These are phyloP conservation scores for Glyphotaelius pellucidus DNA, from an alignment of 2,888 invertebrate species.

Conservation along the genomic window DNA sequence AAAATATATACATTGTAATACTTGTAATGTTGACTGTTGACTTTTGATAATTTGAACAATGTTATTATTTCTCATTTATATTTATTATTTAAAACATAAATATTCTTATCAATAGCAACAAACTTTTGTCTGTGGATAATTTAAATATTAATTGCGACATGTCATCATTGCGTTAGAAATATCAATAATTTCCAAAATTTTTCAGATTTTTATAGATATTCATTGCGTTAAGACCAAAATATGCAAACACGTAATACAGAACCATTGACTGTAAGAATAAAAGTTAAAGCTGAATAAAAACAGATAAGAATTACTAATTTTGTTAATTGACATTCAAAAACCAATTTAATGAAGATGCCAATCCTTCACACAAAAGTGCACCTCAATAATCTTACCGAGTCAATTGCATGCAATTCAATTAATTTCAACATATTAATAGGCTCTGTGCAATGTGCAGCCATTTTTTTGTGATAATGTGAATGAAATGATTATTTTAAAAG, in stretches of 20 bases:
- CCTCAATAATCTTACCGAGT: background rate
- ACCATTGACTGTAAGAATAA: background rate
- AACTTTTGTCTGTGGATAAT: background rate
- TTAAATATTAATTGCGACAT: background rate
- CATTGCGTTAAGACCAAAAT: background rate
- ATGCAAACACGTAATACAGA: background rate
- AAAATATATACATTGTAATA: background rate
- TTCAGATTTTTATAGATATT: background rate
- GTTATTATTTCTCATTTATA: background rate
- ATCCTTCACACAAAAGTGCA: background rate
- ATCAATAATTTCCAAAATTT: background rate
- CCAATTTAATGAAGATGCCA: background rate
- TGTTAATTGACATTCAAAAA: background rate
- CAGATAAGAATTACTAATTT: background rate
- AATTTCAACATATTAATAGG: background rate
- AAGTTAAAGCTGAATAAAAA: background rate
- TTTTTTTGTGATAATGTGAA: background rate
- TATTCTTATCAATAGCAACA: background rate
- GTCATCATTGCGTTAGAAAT: background rate
- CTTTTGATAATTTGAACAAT: background rate
- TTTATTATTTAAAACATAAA: background rate
- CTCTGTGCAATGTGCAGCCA: background rate
- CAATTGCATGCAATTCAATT: background rate
- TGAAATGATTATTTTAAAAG: background rate
- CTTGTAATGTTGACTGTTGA: background rate